phyloP scores from a whole-genome alignment of 2,797 vertebrate species.

The Staurois parvus region DNA sequence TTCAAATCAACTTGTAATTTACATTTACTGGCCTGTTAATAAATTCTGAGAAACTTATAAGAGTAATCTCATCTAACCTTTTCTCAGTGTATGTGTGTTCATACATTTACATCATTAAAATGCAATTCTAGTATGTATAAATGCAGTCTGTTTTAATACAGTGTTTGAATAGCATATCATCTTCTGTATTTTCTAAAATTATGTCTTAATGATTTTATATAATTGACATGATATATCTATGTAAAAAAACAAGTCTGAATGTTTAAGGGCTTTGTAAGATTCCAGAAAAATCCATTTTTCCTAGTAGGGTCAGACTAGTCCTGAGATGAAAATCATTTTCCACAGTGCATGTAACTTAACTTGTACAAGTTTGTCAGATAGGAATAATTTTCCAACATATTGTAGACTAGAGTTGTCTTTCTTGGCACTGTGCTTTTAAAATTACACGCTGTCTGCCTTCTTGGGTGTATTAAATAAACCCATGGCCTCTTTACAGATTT shows the following conservation, averaged over 20 bases:
- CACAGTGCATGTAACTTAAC: not conserved
- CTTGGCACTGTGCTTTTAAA: constrained; percentile 5
- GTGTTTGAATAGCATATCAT: not conserved
- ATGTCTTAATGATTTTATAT: too few species aligned
- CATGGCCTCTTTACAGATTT: not conserved
- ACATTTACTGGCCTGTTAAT: not conserved
- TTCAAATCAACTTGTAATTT: not conserved
- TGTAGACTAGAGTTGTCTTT: not conserved
- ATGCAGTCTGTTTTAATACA: not conserved
- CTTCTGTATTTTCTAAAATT: not conserved
- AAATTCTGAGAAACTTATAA: not conserved
- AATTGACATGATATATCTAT: too few species aligned
- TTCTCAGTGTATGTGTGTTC: not conserved
- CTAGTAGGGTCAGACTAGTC: constrained; percentile 1
- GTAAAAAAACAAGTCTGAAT: too few species aligned
- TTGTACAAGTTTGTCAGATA: not conserved
- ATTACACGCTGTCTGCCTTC: not conserved
- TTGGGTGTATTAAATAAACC: too few species aligned
- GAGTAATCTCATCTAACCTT: not conserved
- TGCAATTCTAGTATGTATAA: not conserved
- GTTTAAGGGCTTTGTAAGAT: too few species aligned
- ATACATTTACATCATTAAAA: not conserved
- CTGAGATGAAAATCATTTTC: constrained; percentile 23
- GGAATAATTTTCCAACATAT: constrained; percentile 36
- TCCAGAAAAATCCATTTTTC: not conserved